Percentiles rank a stretch among this genome's conserved stretches.
These are phyloP conservation scores for Acipenser transmontanus DNA, from an alignment of 2,797 vertebrate genomes.

Conservation along the genomic window DNA sequence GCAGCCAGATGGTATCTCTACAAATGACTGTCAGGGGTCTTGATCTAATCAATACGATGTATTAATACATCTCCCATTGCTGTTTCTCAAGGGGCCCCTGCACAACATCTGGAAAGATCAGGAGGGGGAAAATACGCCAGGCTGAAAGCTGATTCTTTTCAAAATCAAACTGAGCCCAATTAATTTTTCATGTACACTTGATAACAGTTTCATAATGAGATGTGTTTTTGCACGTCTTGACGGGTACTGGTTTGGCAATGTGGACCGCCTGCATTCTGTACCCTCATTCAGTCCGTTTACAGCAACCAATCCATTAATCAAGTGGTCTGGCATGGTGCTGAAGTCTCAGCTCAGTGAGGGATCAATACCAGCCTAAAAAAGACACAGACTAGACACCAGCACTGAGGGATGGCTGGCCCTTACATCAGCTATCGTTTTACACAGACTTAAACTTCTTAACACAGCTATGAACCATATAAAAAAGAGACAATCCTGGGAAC, in stretches of 20 bases:
- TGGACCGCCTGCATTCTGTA: slow-evolving; percentile 77
- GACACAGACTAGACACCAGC: slow-evolving; percentile 46
- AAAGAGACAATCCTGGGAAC: no score
- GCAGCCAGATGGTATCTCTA: slow-evolving; percentile 99
- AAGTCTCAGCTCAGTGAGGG: slow-evolving; percentile 91
- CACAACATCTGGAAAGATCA: slow-evolving; percentile 94
- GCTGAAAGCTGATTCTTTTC: slow-evolving; percentile 67
- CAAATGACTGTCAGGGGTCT: slow-evolving; percentile 99
- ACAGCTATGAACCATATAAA: no score
- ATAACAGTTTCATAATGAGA: slow-evolving; percentile 86
- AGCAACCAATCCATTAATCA: slow-evolving; percentile 99
- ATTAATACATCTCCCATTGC: slow-evolving; percentile 98
- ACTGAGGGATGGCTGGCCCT: slow-evolving; percentile 49
- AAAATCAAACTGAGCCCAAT: slow-evolving; percentile 79
- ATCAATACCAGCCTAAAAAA: slow-evolving; percentile 81
- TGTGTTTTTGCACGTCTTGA: slow-evolving; percentile 60
- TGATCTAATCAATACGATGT: slow-evolving; percentile 99
- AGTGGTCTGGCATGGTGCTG: slow-evolving; percentile 91
- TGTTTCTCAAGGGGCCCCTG: slow-evolving; percentile 80
- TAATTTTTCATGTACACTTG: slow-evolving; percentile 82
- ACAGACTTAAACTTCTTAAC: no score
- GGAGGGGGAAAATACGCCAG: slow-evolving; percentile 50
- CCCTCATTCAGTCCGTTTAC: slow-evolving; percentile 97
- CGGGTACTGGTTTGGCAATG: slow-evolving; percentile 74
- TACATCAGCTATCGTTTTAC: slow-evolving; percentile 17